Percentiles rank a stretch among this genome's conserved stretches.
Conservation (phyloP, 1,140 invertebrate genomes). For the Anastrepha ludens region DNA sequence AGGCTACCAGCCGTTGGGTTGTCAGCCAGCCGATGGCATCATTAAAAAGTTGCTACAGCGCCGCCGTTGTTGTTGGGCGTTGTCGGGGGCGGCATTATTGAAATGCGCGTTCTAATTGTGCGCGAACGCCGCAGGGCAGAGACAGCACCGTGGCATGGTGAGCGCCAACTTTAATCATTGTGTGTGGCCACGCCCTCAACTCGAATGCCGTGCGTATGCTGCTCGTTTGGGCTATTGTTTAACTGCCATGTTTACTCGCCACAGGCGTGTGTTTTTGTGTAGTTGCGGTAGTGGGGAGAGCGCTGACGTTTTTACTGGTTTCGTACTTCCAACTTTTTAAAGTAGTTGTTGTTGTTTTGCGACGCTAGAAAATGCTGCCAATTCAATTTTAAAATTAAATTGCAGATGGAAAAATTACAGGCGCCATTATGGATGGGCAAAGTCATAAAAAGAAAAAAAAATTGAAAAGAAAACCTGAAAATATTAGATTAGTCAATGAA, state of each 20-base stretch:
- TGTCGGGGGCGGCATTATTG: conserved; percentile 1
- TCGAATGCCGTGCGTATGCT: not conserved
- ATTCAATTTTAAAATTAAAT: not conserved
- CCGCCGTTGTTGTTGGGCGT: conserved; percentile 22
- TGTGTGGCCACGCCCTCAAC: not conserved
- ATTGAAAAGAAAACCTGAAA: too few species aligned
- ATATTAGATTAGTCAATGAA: too few species aligned
- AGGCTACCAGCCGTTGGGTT: not conserved
- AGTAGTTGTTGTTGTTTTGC: not conserved
- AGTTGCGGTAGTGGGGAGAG: not conserved
- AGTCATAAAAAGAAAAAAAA: too few species aligned
- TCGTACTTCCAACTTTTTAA: not conserved
- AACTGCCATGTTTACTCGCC: conserved; percentile 26
- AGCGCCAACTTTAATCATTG: not conserved
- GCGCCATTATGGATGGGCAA: too few species aligned
- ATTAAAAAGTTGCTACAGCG: conserved; percentile 29
- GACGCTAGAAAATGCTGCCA: not conserved
- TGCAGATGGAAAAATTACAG: too few species aligned
- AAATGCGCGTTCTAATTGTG: conserved; percentile 51
- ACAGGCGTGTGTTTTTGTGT: conserved; percentile 8
- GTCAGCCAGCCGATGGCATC: not conserved
- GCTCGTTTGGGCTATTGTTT: not conserved
- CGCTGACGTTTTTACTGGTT: not conserved
- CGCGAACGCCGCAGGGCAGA: conserved; percentile 32
- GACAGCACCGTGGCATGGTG: not conserved